Conservation (phyloP, 2,113 vertebrate genomes). For the Planiliza haematocheilus region DNA sequence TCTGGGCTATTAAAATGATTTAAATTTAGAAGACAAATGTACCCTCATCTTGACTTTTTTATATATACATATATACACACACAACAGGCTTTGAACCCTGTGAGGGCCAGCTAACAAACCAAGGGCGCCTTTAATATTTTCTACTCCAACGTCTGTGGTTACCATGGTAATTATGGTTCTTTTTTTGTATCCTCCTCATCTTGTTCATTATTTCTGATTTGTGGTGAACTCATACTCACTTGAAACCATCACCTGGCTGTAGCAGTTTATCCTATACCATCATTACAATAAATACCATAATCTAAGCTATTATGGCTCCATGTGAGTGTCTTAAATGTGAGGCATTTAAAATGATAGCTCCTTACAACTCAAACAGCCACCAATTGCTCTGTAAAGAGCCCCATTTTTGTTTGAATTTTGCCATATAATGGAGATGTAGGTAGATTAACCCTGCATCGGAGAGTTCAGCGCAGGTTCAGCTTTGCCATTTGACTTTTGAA, state of each 20-base stretch:
- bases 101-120: slow-evolving; percentile 12
- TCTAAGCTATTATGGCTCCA: not conserved
- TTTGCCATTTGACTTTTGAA: slow-evolving; percentile 55
- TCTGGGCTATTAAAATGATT: slow-evolving; percentile 9
- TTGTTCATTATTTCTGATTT: slow-evolving; percentile 11
- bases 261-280: not conserved
- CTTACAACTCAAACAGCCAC: not conserved
- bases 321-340: not conserved
- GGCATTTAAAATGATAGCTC: slow-evolving; percentile 17
- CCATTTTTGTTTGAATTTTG: slow-evolving; percentile 2
- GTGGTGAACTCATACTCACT: not conserved
- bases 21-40: slow-evolving; percentile 22
- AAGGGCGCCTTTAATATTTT: slow-evolving; percentile 11
- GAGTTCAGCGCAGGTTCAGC: slow-evolving; percentile 19
- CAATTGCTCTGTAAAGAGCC: slow-evolving; percentile 2
- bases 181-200: not conserved
- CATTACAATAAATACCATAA: not conserved
- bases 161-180: slow-evolving; percentile 50
- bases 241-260: not conserved
- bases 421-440: slow-evolving; percentile 17
- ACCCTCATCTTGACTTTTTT: not conserved
- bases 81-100: not conserved
- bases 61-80: no score
- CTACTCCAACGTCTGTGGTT: slow-evolving; percentile 19
- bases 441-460: slow-evolving; percentile 6